These are phyloP conservation scores for Penaeus indicus DNA, from an alignment of 1,140 invertebrate species.

Conservation along the genomic window DNA sequence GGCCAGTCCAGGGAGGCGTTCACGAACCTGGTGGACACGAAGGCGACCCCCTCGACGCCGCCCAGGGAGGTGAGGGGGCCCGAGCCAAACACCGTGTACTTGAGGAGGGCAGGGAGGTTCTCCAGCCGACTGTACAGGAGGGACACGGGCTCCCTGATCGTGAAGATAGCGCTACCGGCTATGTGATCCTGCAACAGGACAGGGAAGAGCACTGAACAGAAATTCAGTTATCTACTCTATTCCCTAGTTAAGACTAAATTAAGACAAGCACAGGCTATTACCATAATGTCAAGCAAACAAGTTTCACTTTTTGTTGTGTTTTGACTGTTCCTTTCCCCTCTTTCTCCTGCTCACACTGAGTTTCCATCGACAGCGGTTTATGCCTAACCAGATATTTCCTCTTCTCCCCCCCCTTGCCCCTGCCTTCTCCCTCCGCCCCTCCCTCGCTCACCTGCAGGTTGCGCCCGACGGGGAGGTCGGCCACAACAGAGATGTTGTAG, in stretches of 20 bases:
- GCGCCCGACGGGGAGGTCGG: slow-evolving; percentile 34
- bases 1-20: slow-evolving; percentile 87
- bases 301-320: too few relatives aligned
- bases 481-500: slow-evolving; percentile 16
- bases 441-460: slow-evolving; percentile 30
- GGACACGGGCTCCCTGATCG: slow-evolving; percentile 26
- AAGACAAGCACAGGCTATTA: too few relatives aligned
- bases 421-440: too few relatives aligned
- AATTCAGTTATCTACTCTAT: too few relatives aligned
- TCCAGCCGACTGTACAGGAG: neutral
- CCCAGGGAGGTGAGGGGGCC: slow-evolving; percentile 90
- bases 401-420: too few relatives aligned
- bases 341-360: too few relatives aligned
- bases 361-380: too few relatives aligned
- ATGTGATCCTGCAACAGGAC: slow-evolving; percentile 27
- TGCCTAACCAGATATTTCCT: too few relatives aligned
- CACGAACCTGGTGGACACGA: slow-evolving; percentile 89
- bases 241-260: too few relatives aligned
- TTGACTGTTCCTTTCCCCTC: too few relatives aligned
- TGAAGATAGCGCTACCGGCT: slow-evolving; percentile 21
- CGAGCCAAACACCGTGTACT: slow-evolving; percentile 68
- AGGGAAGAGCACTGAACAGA: neutral
- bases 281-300: too few relatives aligned
- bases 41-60: slow-evolving; percentile 90
- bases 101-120: slow-evolving; percentile 3